Evolutionary conservation across 2,888 invertebrate species (phyloP), one percentile per base, ranked within the genome.

Genomic region (Mythimna albipuncta): DNA sequence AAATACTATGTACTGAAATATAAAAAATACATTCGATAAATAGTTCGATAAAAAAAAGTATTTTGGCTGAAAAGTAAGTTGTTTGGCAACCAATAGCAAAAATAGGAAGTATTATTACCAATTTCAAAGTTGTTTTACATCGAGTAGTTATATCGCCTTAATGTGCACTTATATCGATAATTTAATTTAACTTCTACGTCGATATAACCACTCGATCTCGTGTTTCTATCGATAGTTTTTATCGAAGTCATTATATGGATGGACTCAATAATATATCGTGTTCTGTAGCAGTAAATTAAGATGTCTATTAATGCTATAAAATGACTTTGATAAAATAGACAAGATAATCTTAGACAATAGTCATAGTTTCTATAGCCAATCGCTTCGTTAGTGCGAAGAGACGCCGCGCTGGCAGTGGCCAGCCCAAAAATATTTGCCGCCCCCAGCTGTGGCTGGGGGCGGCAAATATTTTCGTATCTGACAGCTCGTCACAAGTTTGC

Each of bases 201-300:
- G 72, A 58, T 84, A 64, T 72, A 70, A 70, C 47, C n/a, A 66
- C 64, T 82, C 72, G 72, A 81, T 64, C 44, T 47, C 19, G 26
- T 38, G 32, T 54, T 68, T 55, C 55, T 44, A 10, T 79, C 35
- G 26, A 69, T 69, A 71, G n/a, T 47, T 64, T 69, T 75, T 67
- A 72, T 69, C 47, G 50, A 67, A 62, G 41, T 77, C 21, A 52
- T 69, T 75, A 57, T 55, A 67, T 67, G 57, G 38, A 35, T n/a
- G 38, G 59, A 55, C n/a, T 32, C 26, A 57, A 72, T 71, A 63
- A 72, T 71, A 63, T 64, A 67, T 64, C 26, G 52, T 82, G 78
- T 82, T 78, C 55, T 54, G n/a, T 57, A 72, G 67, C 67, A 68
- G 26, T 63, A 55, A 62, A 64, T 66, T 68, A 61, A 59, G 10